Conservation (phyloP, 92 coral and sea anemone genomes). For the Porites divaricata region DNA sequence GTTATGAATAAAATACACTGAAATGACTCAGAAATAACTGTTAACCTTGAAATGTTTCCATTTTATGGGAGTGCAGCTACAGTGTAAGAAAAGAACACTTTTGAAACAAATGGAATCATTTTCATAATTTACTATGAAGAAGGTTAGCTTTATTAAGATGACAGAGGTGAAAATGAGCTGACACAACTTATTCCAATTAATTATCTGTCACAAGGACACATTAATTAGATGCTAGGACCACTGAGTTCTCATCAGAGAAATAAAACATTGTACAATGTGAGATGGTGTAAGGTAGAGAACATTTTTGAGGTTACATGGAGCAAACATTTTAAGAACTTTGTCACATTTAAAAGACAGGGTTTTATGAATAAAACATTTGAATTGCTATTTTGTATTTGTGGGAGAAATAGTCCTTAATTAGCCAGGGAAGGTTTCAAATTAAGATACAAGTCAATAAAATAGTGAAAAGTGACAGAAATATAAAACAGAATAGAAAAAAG, state of each 20-base stretch:
- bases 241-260: neutral
- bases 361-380: neutral
- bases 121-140: neutral
- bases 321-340: neutral
- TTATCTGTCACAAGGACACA: neutral
- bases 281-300: too few relatives aligned
- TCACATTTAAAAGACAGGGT: neutral
- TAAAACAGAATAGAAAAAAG: neutral
- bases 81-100: too few relatives aligned
- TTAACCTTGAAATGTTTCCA: too few relatives aligned
- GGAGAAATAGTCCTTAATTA: neutral
- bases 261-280: too few relatives aligned
- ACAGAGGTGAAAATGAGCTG: neutral
- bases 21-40: too few relatives aligned
- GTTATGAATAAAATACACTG: too few relatives aligned
- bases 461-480: neutral
- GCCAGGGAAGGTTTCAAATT: neutral
- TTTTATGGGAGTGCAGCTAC: too few relatives aligned
- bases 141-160: neutral
- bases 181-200: neutral
- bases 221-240: neutral
- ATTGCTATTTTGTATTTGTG: neutral
- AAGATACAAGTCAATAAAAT: neutral
- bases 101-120: neutral
- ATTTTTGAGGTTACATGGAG: too few relatives aligned